Evolutionary conservation across 2,113 vertebrate genomes (phyloP), one percentile per base, ranked within the genome.

Genomic region (Coryphaenoides rupestris): DNA sequence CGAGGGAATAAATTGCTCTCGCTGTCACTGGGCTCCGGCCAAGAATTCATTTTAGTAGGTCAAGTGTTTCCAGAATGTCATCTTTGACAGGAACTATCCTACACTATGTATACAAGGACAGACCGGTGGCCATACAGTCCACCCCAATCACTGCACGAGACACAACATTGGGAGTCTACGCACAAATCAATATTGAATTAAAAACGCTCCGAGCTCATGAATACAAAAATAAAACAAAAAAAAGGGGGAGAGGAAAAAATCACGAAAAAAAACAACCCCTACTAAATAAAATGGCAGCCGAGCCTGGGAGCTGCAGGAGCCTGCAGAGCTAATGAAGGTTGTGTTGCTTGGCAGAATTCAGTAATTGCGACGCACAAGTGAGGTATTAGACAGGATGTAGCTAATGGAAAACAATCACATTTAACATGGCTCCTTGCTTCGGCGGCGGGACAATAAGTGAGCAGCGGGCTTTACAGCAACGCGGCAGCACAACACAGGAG

Each of bases 401-500:
- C 92, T 95, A 96, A 94, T 94, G 93, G 94, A 98, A 90, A 96
- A 94, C 92, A 94, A 94, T 95, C 93, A 91, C 93, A 94, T 95
- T 94, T 93, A 94, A 93, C 93, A 93, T 87, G 93, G 92, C 92
- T 94, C 91, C 91, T 91, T 92, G 84, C 84, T 90, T 90, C 84
- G 90, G 88, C 9, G n/a, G 86, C 88, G 89, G 90, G 90, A 95
- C 93, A 92, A 86, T 94, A 96, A 98, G 94, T 94, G 94, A 97
- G 94, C 95, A 95, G 94, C 93, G 90, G 90, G 92, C 91, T 92
- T 93, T 92, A 90, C 91, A 93, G 93, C 92, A 94, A n/a, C n/a
- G n/a, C n/a, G 13, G 33, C 5, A 40, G 33, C 2, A 40, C 5
- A 2, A 94, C 95, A 95, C 94, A 95, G 94, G 94, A 95, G 94